Evolutionary conservation across 2,888 invertebrate genomes (phyloP), one percentile per base, ranked within the genome.

Genomic region (Phrixothrix hirtus): DNA sequence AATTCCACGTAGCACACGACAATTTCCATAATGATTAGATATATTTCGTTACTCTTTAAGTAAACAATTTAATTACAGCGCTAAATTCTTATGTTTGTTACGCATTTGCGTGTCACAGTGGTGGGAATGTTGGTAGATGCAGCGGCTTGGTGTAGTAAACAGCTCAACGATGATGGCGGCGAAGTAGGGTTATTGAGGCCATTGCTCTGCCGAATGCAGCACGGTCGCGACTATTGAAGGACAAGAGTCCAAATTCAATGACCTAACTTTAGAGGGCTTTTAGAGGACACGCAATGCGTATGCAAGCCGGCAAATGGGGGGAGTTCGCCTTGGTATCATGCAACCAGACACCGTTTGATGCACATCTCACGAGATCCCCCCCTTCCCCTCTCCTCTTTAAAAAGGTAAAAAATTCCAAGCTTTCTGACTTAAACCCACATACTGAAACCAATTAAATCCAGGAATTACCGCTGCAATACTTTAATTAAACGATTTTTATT

Each of bases 241-340:
- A 74, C 75, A 75, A 75, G 73, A 75, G 75, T 75, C 75, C 69
- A 75, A 73, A 76, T 76, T 76, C 77, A 76, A 76, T 76, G 76
- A 77, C 77, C 76, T 72, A 76, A 70, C 74, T 73, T 64, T 75
- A 72, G 76, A 77, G 77, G 77, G 72, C 72, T 71, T 75, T 74
- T 74, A 72, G 75, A 77, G 77, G 76, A 72, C 76, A 76, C 69
- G 72, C 72, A 68, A 67, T 69, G 71, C 70, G 69, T 70, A 68
- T 67, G 68, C 66, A 66, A 61, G 66, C 60, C 29, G 45, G 31
- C 14, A 25, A 37, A 37, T 12, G 50, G 35, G 42, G 44, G 50
- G 34, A 44, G 42, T 41, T 31, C 37, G 41, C 37, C 30, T 35
- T 35, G 55, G 44, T 41, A 45, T 55, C 53, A 38, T 30, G 41